Evolutionary conservation across 1,140 invertebrate genomes (phyloP).

Genomic region (Pachypeltis micranthus): DNA sequence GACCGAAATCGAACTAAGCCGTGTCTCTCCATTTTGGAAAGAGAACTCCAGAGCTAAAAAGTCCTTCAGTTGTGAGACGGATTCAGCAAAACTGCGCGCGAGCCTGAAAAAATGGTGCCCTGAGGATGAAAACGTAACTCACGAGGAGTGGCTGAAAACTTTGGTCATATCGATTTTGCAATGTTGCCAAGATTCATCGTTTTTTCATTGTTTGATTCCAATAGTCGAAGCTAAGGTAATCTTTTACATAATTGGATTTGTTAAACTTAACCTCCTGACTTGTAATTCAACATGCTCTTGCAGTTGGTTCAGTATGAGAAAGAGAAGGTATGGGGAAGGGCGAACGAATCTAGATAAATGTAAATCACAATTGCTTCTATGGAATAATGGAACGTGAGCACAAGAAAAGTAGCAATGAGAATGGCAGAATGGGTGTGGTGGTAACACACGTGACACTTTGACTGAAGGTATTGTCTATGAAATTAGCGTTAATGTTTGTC

Average conservation of each 20-base stretch:
- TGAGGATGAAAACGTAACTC: not conserved
- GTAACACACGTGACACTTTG: no score
- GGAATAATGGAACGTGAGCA: no score
- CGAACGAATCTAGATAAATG: no score
- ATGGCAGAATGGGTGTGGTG: no score
- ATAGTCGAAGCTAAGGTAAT: not conserved
- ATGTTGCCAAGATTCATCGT: not conserved
- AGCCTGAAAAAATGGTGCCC: conserved; percentile 13
- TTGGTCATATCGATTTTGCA: conserved; percentile 8
- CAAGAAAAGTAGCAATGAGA: no score
- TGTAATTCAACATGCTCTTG: no score
- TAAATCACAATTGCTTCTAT: no score
- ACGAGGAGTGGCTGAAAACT: conserved; percentile 16
- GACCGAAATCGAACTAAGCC: not conserved
- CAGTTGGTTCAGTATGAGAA: no score
- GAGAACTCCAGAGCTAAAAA: not conserved
- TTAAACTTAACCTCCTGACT: no score
- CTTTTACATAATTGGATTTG: not conserved
- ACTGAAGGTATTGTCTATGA: no score
- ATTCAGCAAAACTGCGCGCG: not conserved
- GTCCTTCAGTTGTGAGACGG: not conserved
- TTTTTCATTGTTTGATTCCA: not conserved
- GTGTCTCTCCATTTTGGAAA: not conserved
- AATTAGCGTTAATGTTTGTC: no score
- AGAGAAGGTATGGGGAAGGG: no score